Base-by-base conservation (phyloP, 1,140 invertebrate species). In the Lordiphosa mommai region DNA sequence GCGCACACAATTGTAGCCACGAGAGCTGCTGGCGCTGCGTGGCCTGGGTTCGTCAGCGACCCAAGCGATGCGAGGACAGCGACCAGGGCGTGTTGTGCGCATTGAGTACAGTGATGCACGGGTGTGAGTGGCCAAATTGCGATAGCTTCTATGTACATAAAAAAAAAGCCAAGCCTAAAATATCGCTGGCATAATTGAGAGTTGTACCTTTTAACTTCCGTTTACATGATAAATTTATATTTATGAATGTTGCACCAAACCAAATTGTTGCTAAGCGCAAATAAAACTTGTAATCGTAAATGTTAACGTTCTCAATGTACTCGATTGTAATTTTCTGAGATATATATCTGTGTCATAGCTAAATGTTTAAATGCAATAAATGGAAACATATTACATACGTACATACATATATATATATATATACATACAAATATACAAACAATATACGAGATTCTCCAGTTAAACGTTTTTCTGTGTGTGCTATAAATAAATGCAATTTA, bases 1-100 rank as follows among this genome's bases (percentile, higher is more conserved):
- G 49, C 59, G 85, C 1, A 87, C 79, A 27, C 84, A 85, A 41
- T 85, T 87, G 73, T 87, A 87, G 84, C 77, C 79, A n/a, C 67
- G 77, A 64, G 77, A 84, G 61, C 29, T 84, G 37, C 32, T 84
- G 77, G 77, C 77, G 50, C 68, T 84, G 68, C 77, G 77, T 16
- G 66, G 57, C 36, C 50, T 68, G 59, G 56, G 61, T 41, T 27
- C 59, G 41, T 53, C 43, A 27, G 67, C 52, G 32, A 48, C 29
- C 23, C 27, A 52, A n/a, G 1, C 23, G 6, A 29, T 52, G 41
- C 43, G 60, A 16, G 57, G 55, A 23, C 71, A 82, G 77, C 66
- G 77, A 14, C 59, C 76, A 58, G 55, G 77, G 27, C 77, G 76
- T 12, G 65, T 76, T n/a, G 77, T 84, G 9, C 77, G 77, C 34